Conservation (phyloP, 2,797 vertebrate species). For the Passerculus sandwichensis region DNA sequence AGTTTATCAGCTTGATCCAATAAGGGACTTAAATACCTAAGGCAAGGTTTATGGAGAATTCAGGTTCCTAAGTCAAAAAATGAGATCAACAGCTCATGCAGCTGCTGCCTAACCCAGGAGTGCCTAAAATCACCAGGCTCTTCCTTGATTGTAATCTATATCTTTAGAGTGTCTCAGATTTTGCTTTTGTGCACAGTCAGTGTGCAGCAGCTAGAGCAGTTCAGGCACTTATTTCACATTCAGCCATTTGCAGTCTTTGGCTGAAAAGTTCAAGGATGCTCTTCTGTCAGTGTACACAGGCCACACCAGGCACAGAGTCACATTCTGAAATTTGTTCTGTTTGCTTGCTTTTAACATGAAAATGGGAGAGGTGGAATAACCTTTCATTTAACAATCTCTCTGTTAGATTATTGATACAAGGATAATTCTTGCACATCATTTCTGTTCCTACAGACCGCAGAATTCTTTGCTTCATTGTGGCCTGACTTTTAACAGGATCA, state of each 20-base stretch:
- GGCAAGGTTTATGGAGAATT: slow-evolving; percentile 25
- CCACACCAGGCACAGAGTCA: background rate
- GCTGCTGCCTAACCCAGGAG: background rate
- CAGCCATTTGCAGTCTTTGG: background rate
- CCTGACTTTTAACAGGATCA: background rate
- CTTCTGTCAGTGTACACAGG: background rate
- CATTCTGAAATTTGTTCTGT: background rate
- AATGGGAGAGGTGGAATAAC: background rate
- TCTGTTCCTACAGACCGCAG: background rate
- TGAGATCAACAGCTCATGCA: background rate
- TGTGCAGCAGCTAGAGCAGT: background rate
- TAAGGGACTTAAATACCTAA: slow-evolving; percentile 22
- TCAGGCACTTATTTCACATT: background rate
- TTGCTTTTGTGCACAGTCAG: background rate
- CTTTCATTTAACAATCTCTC: background rate
- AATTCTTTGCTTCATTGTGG: background rate
- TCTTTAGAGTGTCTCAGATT: background rate
- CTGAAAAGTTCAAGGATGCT: background rate
- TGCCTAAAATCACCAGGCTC: background rate
- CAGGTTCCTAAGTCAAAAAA: slow-evolving; percentile 1
- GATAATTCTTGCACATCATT: background rate
- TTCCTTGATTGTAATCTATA: background rate
- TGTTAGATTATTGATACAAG: background rate
- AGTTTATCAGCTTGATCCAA: slow-evolving; percentile 31
- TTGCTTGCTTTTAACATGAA: background rate